Evolutionary conservation across 2,888 invertebrate species (phyloP), one percentile per base, ranked within the genome.

Genomic region (Epinotia bilunana): DNA sequence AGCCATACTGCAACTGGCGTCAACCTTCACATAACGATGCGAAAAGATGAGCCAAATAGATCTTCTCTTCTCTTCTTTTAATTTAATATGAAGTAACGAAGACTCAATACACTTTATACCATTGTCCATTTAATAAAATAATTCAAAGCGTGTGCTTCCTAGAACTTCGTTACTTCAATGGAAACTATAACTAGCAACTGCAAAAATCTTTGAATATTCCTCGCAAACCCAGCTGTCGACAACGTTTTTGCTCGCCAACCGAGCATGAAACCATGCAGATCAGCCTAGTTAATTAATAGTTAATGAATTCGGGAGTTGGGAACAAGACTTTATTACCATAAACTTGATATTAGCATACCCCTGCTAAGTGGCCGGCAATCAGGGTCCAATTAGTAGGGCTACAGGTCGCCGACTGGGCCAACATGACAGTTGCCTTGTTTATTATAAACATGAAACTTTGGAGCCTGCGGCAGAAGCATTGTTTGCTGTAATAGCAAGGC

Each of bases 261-360:
- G 43, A 62, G 57, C 57, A 33, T 49, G 33, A 58, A 68, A 62
- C 69, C 74, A 53, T 60, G 70, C 64, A 60, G 70, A 74, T 74
- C 70, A 53, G 39, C 64, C 53, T 46, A 46, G 69, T 70, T 74
- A 69, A 74, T 71, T 74, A 74, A 71, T 71, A 70, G 69, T 74
- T 58, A 69, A 73, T 67, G 67, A 61, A 74, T 64, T 71, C 70
- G 33, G 70, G 70, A 49, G 23, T 70, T 60, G 70, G 46, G 61
- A 67, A 60, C 58, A 71, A 57, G 53, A 46, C 74, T 39, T 13
- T 74, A 74, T 74, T 74, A 71, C 58, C 74, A 74, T 74, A 71
- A 74, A 57, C 69, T 70, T 53, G 53, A 58, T 53, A 74, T 74
- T 74, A 74, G 53, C 74, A 64, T 74, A 74, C 57, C 62, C 73